phyloP scores from a whole-genome alignment of 2,888 invertebrate species.

The Mythimna ferrago region DNA sequence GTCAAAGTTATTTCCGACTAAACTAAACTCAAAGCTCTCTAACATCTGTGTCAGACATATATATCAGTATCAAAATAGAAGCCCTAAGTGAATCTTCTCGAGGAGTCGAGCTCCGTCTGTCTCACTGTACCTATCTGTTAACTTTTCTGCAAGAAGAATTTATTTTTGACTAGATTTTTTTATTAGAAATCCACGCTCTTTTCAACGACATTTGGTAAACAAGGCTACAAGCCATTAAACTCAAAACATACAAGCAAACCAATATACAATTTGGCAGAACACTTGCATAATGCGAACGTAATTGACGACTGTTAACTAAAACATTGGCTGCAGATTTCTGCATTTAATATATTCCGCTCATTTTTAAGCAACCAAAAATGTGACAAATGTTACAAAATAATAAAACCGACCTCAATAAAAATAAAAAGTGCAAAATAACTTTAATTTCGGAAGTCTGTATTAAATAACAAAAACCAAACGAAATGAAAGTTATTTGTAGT shows the following conservation, averaged over 20 bases:
- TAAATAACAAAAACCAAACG: no score
- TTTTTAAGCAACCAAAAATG: no score
- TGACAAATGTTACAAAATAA: no score
- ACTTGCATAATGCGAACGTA: no score
- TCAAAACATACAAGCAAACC: background rate
- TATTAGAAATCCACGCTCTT: background rate
- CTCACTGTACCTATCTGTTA: background rate
- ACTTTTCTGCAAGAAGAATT: conserved; percentile 6
- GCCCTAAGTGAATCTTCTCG: conserved; percentile 3
- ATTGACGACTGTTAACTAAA: no score
- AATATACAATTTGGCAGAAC: no score
- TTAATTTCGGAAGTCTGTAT: no score
- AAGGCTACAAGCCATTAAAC: background rate
- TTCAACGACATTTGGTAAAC: background rate
- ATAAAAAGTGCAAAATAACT: no score
- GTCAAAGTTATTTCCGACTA: background rate
- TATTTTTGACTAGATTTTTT: background rate
- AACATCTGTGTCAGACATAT: conserved; percentile 17
- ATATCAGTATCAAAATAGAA: conserved; percentile 24
- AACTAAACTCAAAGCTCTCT: conserved; percentile 29
- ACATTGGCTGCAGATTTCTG: no score
- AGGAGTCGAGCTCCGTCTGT: background rate
- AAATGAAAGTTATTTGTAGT: no score
- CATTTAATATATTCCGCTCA: no score
- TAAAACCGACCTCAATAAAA: no score